These are phyloP conservation scores for Leptogaster cylindrica DNA, from an alignment of 2,888 invertebrate species.

Conservation along the genomic window DNA sequence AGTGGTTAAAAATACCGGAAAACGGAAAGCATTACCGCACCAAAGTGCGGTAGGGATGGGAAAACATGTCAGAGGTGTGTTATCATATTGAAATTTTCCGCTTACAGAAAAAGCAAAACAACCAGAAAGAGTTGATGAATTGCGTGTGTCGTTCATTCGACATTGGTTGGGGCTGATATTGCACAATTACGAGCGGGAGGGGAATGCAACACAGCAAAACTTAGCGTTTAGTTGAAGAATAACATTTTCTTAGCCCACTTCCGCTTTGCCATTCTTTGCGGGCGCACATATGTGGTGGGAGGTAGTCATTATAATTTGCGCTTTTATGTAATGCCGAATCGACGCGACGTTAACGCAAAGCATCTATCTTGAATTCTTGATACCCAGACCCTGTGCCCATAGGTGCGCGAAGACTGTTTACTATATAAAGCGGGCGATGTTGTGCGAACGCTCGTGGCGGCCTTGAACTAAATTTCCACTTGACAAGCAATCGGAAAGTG, in stretches of 20 bases:
- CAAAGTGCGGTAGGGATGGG: no score
- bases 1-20: no score
- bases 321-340: not conserved
- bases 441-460: not conserved
- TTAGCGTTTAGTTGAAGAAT: no score
- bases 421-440: not conserved
- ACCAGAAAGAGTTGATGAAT: no score
- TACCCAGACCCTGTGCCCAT: not conserved
- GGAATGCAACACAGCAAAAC: no score
- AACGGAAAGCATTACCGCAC: no score
- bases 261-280: constrained; percentile 13
- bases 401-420: not conserved
- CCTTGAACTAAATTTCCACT: constrained; percentile 43
- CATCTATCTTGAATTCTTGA: not conserved
- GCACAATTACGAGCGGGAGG: no score
- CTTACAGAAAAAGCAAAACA: no score
- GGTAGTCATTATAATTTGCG: not conserved
- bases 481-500: constrained; percentile 37
- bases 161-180: no score
- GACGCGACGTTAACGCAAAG: constrained; percentile 2
- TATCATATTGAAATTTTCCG: no score
- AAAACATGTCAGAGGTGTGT: no score
- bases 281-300: not conserved
- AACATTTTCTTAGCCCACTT: constrained; percentile 35
- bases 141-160: no score